A percentile compares a stretch with the other conserved stretches of the same genome.
These are phyloP conservation scores for Crotophaga sulcirostris DNA, from an alignment of 2,113 vertebrate genomes.

Conservation along the genomic window DNA sequence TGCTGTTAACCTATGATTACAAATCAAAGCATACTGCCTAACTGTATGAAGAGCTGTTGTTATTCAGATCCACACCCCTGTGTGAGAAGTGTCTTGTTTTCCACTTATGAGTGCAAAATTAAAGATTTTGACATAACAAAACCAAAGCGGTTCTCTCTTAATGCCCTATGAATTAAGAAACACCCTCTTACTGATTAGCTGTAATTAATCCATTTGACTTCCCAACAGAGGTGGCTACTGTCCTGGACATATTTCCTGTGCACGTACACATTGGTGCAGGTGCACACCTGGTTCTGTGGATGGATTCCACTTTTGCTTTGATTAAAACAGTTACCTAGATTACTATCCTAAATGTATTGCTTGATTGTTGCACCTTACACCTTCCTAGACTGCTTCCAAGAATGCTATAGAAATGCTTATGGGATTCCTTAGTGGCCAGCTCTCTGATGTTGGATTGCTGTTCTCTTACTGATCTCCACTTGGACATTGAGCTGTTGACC, in stretches of 20 bases:
- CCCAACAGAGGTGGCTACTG: background rate
- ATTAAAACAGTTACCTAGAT: background rate
- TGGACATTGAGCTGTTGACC: no score
- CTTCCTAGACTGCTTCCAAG: background rate
- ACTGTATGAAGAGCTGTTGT: background rate
- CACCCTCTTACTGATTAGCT: background rate
- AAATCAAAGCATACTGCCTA: background rate
- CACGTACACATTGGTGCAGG: accelerated
- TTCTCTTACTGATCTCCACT: background rate
- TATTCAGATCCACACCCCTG: background rate
- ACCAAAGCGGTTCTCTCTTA: background rate
- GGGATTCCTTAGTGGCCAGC: background rate
- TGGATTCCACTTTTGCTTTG: background rate
- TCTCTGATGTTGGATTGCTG: background rate
- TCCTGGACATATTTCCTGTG: background rate
- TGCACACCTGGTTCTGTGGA: background rate
- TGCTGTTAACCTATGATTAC: background rate
- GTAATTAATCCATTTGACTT: accelerated
- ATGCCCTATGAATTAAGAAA: background rate
- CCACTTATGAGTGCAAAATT: background rate
- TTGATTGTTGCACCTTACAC: accelerated
- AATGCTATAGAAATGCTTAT: background rate
- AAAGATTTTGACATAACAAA: background rate
- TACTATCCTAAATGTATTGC: background rate
- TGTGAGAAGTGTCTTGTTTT: background rate